phyloP scores from a whole-genome alignment of 2,113 vertebrate genomes.

The Blennius ocellaris region DNA sequence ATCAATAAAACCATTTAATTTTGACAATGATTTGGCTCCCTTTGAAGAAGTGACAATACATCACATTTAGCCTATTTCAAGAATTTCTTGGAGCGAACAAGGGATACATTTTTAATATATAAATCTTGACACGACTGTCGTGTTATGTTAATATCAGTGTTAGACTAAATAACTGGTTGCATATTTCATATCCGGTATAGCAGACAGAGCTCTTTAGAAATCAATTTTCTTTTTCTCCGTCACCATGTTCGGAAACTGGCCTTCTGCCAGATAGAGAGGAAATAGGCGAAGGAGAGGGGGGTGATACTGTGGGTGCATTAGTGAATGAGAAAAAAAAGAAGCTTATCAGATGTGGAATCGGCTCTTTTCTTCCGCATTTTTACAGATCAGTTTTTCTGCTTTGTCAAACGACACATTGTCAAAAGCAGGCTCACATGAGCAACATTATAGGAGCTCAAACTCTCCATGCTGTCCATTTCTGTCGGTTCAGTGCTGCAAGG shows the following conservation, averaged over 20 bases:
- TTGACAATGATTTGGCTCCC: constrained; percentile 37
- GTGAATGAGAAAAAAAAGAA: constrained; percentile 35
- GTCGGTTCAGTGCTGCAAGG: constrained; percentile 47
- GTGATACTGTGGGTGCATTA: constrained; percentile 50
- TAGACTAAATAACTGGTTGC: constrained; percentile 61
- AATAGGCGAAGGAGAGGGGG: constrained; percentile 13
- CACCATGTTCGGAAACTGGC: constrained; percentile 63
- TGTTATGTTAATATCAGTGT: constrained; percentile 70
- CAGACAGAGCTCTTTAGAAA: constrained; percentile 74
- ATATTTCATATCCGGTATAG: constrained; percentile 67
- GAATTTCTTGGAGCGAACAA: constrained; percentile 32
- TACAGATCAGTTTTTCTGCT: constrained; percentile 9
- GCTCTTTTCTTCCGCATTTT: constrained; percentile 16
- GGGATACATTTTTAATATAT: constrained; percentile 62
- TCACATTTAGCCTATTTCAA: constrained; percentile 34
- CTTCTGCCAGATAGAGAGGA: constrained; percentile 58
- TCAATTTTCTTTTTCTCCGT: constrained; percentile 78
- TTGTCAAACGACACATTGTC: constrained; percentile 3
- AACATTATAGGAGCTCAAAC: not conserved
- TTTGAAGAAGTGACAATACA: constrained; percentile 47
- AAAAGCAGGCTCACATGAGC: not conserved
- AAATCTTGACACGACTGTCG: constrained; percentile 58
- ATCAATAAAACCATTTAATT: constrained; percentile 22
- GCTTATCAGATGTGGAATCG: constrained; percentile 36
- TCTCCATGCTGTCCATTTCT: constrained; percentile 29